Evolutionary conservation across 2,113 vertebrate genomes (phyloP).

Genomic region (Halichoeres trimaculatus): DNA sequence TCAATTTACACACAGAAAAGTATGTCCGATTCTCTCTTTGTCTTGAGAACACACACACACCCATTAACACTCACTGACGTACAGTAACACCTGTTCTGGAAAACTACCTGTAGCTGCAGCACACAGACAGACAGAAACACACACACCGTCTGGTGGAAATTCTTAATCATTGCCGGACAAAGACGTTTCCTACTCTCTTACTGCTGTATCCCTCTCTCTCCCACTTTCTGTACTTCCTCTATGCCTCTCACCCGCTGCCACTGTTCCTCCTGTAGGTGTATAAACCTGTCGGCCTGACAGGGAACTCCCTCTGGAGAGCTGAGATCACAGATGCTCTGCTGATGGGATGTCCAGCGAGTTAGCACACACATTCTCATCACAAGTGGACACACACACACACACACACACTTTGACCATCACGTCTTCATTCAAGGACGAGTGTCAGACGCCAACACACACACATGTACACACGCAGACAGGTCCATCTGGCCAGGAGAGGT

Average conservation of each 20-base stretch:
- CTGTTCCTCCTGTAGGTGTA: slow-evolving; percentile 33
- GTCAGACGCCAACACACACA: slow-evolving; percentile 35
- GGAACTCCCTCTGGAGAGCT: slow-evolving; percentile 61
- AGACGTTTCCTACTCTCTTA: slow-evolving; percentile 13
- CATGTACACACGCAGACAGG: slow-evolving; percentile 50
- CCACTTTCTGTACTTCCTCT: neutral
- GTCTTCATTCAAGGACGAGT: slow-evolving; percentile 72
- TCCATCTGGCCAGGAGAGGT: slow-evolving; percentile 68
- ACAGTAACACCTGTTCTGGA: slow-evolving; percentile 23
- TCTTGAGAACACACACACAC: neutral
- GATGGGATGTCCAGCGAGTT: slow-evolving; percentile 68
- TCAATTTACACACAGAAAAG: neutral
- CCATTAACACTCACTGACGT: neutral
- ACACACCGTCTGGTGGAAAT: slow-evolving; percentile 83
- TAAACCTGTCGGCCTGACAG: slow-evolving; percentile 57
- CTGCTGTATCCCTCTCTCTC: neutral
- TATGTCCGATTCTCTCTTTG: neutral
- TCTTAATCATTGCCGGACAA: slow-evolving; percentile 91
- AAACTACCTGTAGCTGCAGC: slow-evolving; percentile 43
- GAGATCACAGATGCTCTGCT: slow-evolving; percentile 74
- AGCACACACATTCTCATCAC: slow-evolving; percentile 30
- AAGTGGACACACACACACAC: slow-evolving; percentile 29
- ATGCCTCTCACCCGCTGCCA: slow-evolving; percentile 12
- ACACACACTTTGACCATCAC: slow-evolving; percentile 64
- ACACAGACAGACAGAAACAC: slow-evolving; percentile 12